Evolutionary conservation across 2,888 invertebrate genomes (phyloP).

Genomic region (Tachina grossa): DNA sequence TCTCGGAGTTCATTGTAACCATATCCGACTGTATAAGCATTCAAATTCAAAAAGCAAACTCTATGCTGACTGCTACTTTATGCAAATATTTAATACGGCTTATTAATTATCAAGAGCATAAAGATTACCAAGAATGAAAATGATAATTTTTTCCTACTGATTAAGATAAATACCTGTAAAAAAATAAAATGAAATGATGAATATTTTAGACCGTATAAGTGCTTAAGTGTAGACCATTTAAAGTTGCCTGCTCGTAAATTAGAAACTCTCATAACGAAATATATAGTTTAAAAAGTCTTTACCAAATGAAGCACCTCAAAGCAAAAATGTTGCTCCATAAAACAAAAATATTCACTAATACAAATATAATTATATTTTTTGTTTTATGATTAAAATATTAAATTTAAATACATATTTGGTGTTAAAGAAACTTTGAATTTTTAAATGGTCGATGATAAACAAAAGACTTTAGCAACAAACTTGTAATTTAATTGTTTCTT

Average conservation of each 20-base stretch:
- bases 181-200: constrained; percentile 8
- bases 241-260: neutral
- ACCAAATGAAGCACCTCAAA: neutral
- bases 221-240: neutral
- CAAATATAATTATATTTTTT: neutral
- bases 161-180: neutral
- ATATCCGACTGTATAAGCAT: neutral
- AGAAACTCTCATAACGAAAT: neutral
- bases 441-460: neutral
- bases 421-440: neutral
- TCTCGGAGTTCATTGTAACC: neutral
- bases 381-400: neutral
- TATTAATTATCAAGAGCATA: neutral
- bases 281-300: constrained; percentile 5
- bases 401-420: neutral
- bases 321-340: neutral
- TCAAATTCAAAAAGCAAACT: constrained; percentile 27
- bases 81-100: neutral
- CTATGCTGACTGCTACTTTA: neutral
- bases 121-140: neutral
- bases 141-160: neutral
- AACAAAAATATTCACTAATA: neutral
- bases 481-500: neutral
- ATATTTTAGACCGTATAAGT: constrained; percentile 17
- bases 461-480: constrained; percentile 29